These are phyloP conservation scores for Xyrichtys novacula DNA, from an alignment of 2,797 vertebrate genomes.

Conservation along the genomic window DNA sequence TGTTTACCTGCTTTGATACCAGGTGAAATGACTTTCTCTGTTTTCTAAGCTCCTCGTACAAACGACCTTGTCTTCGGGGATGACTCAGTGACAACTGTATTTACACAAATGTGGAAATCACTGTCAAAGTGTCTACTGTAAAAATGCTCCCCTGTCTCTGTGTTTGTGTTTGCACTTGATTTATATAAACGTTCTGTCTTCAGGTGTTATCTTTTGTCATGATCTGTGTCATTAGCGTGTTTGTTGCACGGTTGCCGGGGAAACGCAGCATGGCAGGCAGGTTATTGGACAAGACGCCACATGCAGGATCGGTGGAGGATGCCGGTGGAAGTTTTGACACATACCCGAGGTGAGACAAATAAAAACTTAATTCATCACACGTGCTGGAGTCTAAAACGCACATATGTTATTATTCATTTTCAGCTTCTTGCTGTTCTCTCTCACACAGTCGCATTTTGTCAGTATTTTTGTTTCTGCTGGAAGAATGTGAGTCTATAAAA, in stretches of 20 bases:
- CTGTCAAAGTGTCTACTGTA: neutral
- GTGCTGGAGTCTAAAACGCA: neutral
- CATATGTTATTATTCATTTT: neutral
- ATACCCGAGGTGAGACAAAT: constrained; percentile 31
- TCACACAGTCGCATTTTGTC: neutral
- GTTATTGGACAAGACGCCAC: constrained; percentile 68
- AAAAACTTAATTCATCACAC: constrained; percentile 9
- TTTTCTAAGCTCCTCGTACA: neutral
- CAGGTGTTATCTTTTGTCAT: constrained; percentile 47
- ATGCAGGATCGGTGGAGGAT: constrained; percentile 55
- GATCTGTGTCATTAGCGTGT: constrained; percentile 66
- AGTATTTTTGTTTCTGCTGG: too few species aligned
- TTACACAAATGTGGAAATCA: neutral
- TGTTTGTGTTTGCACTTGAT: constrained; percentile 24
- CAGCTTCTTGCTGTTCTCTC: neutral
- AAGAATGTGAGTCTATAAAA: too few species aligned
- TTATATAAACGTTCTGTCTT: constrained; percentile 48
- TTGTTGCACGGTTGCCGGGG: constrained; percentile 68
- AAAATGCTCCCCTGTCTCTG: neutral
- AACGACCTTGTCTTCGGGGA: neutral
- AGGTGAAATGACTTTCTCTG: neutral
- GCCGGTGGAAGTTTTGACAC: constrained; percentile 34
- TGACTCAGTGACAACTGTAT: neutral
- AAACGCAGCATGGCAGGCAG: constrained; percentile 57
- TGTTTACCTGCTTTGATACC: neutral